Evolutionary conservation across 2,113 vertebrate genomes (phyloP).

Genomic region (Ornithorhynchus anatinus): DNA sequence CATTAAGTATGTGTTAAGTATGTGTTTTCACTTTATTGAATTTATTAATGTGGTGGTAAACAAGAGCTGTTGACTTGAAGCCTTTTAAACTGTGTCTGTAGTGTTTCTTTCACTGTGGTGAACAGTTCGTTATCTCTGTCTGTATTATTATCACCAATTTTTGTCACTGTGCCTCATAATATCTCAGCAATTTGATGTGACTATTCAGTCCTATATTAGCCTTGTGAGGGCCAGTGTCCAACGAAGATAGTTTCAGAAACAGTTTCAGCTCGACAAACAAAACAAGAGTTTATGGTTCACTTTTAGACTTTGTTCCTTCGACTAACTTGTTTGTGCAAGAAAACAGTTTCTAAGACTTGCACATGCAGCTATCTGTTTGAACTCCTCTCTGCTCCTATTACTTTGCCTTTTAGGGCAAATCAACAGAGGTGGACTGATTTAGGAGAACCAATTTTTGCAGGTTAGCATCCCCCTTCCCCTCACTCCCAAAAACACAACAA

Average conservation of each 20-base stretch:
- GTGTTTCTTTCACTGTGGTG: background rate
- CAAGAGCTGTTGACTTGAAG: constrained; percentile 44
- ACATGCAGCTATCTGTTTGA: constrained; percentile 45
- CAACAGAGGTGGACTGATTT: too few species aligned
- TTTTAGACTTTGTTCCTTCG: constrained; percentile 71
- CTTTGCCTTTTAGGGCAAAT: too few species aligned
- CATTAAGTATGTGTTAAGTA: background rate
- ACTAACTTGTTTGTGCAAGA: constrained; percentile 65
- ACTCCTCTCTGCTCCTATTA: background rate
- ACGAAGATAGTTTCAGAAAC: constrained; percentile 40
- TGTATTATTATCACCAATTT: constrained; percentile 16
- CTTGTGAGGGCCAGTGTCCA: constrained; percentile 29
- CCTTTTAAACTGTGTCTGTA: constrained; percentile 1
- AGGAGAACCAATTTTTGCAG: too few species aligned
- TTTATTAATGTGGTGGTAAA: constrained; percentile 33
- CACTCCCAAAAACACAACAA: too few species aligned
- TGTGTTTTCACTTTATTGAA: constrained; percentile 16
- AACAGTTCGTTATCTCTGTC: constrained; percentile 45
- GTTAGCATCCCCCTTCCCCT: too few species aligned
- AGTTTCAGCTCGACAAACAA: constrained; percentile 25
- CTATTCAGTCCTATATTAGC: constrained; percentile 17
- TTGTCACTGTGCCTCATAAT: background rate
- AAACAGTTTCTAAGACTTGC: constrained; percentile 48
- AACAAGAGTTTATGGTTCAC: constrained; percentile 69
- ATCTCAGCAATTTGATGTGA: background rate